phyloP scores from a whole-genome alignment of 2,797 vertebrate genomes.

The Ctenopoma multispine region DNA sequence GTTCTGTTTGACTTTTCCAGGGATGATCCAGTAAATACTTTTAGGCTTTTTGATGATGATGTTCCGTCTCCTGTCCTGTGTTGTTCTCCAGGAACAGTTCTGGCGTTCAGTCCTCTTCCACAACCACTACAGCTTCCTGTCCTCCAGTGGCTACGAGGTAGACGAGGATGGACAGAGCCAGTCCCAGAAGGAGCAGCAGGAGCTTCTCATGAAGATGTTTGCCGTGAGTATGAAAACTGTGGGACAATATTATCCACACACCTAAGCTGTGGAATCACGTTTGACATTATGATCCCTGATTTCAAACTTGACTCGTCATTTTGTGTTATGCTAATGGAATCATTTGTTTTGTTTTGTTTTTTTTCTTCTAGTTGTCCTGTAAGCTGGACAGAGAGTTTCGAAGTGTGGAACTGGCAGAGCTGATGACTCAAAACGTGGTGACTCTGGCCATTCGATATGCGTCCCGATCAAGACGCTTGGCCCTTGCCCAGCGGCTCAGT shows the following conservation, averaged over 20 bases:
- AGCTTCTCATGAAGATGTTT: slow-evolving; percentile 97
- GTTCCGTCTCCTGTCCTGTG: background rate
- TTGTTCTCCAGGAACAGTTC: slow-evolving; percentile 89
- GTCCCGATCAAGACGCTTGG: slow-evolving; percentile 90
- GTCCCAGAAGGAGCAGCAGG: slow-evolving; percentile 92
- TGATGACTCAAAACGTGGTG: slow-evolving; percentile 92
- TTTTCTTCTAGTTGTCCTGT: slow-evolving; percentile 89
- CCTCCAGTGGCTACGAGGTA: slow-evolving; percentile 90
- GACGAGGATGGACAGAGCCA: slow-evolving; percentile 85
- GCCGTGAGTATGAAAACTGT: slow-evolving; percentile 86
- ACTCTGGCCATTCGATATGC: slow-evolving; percentile 94
- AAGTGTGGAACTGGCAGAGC: slow-evolving; percentile 91
- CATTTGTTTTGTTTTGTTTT: background rate
- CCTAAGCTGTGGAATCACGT: background rate
- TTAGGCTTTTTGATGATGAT: too few relatives aligned
- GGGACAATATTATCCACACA: background rate
- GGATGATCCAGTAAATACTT: too few relatives aligned
- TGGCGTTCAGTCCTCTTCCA: slow-evolving; percentile 93
- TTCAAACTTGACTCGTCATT: background rate
- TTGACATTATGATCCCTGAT: background rate
- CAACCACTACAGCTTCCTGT: slow-evolving; percentile 89
- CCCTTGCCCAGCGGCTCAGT: slow-evolving; percentile 90
- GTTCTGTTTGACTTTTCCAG: too few relatives aligned
- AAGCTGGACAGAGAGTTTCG: slow-evolving; percentile 95
- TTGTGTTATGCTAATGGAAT: background rate